A percentile compares a stretch with the other conserved stretches of the same genome.
Conservation (phyloP, 2,888 invertebrate genomes). For the Stegophylla sp. region DNA sequence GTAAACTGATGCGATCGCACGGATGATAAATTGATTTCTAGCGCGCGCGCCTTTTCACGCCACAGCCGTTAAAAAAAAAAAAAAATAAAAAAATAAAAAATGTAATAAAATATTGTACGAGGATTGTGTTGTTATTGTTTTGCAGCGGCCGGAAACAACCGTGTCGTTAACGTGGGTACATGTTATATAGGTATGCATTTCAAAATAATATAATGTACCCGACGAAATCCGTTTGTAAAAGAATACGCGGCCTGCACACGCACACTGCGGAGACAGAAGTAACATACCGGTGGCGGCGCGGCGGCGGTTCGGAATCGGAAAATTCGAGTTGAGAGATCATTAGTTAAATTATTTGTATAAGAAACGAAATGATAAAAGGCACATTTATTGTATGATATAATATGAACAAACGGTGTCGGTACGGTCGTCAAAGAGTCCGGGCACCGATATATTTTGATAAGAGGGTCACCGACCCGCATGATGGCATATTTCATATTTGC, state of each 20-base stretch:
- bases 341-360: background rate
- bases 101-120: background rate
- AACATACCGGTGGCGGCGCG: background rate
- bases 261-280: too few species aligned
- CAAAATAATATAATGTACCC: too few species aligned
- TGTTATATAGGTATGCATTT: background rate
- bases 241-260: too few species aligned
- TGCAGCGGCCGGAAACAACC: constrained; percentile 11
- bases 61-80: background rate
- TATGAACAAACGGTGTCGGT: background rate
- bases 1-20: background rate
- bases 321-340: background rate
- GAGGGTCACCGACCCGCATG: too few species aligned
- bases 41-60: constrained; percentile 8
- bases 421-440: background rate
- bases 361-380: background rate
- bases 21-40: constrained; percentile 1
- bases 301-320: background rate
- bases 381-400: too few species aligned
- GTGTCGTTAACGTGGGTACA: background rate
- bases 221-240: too few species aligned
- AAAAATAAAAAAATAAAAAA: background rate
- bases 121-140: background rate
- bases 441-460: too few species aligned
- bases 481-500: too few species aligned